phyloP scores from a whole-genome alignment of 2,113 vertebrate genomes.

The Poeciliopsis turrubarensis region DNA sequence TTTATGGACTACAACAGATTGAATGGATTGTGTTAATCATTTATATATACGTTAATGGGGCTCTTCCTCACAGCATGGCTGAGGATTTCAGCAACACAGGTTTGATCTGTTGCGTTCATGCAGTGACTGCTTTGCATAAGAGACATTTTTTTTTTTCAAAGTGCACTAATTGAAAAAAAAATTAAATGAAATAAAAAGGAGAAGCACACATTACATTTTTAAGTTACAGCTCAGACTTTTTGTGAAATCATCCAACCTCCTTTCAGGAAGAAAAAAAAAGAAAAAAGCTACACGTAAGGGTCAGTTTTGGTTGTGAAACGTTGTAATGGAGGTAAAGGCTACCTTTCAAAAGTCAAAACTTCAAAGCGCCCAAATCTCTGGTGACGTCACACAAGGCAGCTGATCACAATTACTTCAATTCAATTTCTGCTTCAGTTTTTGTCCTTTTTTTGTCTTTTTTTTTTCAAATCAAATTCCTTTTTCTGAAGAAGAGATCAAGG shows the following conservation, averaged over 20 bases:
- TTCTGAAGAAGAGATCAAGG: neutral
- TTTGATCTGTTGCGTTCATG: constrained; percentile 2
- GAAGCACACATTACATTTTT: too few species aligned
- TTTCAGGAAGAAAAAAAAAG: too few species aligned
- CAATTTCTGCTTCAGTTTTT: neutral
- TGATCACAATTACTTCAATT: neutral
- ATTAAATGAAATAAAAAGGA: too few species aligned
- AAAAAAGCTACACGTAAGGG: neutral
- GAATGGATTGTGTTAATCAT: neutral
- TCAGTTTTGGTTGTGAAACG: neutral
- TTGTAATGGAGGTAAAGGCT: neutral
- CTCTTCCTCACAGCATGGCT: neutral
- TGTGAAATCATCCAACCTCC: too few species aligned
- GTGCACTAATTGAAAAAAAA: too few species aligned
- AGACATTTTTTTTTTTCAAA: neutral
- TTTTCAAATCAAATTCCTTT: neutral
- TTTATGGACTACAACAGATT: constrained; percentile 5
- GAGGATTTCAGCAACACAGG: constrained; percentile 19
- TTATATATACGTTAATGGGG: neutral
- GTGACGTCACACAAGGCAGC: neutral
- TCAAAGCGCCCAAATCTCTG: neutral
- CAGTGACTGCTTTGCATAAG: neutral
- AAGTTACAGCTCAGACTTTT: too few species aligned
- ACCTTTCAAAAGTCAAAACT: neutral
- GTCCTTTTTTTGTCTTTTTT: too few species aligned